Evolutionary conservation across 2,797 vertebrate species (phyloP), one percentile per base, ranked within the genome.

Genomic region (Hapalemur alaotrensis): DNA sequence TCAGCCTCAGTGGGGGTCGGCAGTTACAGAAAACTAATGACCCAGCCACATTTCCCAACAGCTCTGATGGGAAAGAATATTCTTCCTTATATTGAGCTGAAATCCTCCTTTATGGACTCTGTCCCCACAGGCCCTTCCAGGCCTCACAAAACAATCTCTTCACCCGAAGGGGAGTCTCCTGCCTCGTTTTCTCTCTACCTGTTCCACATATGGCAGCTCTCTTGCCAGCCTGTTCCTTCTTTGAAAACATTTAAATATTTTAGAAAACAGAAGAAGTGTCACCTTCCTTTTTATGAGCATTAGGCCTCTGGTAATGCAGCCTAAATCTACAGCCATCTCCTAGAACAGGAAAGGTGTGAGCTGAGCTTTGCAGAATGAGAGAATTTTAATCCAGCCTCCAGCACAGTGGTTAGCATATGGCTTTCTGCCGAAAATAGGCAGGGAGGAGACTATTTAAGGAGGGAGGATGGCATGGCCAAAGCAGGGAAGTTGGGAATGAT

Each of bases 301-400:
- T 5, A 73, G 76, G n/a, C 65, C 75, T 92, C 65, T 92, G 17
- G 8, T 30, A 72, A 95, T 61, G 10, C 35, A 82, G 46, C 70
- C 59, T 81, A 70, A 76, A 48, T 48, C 73, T 54, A 73, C 43
- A 65, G 43, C 50, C 57, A 38, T 86, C 32, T 91, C 46, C 14
- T 43, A 35, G 61, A 46, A 28, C 15, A 18, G 12, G 73, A 95
- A 88, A 72, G 5, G 10, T 48, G 28, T 73, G 46, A 50, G 22
- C 41, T 43, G 52, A 82, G 35, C 50, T 89, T 48, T 67, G 79
- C 65, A 78, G 35, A 79, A 81, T 18, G 54, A 54, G 2, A 15
- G 38, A 22, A 48, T 54, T 59, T 76, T 63, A 54, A 54, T 41
- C 41, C 63, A 41, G 69, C 25, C 10, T 32, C 61, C 32, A 57